Conservation (phyloP, 2,888 invertebrate species). For the Odontocolon sp. region DNA sequence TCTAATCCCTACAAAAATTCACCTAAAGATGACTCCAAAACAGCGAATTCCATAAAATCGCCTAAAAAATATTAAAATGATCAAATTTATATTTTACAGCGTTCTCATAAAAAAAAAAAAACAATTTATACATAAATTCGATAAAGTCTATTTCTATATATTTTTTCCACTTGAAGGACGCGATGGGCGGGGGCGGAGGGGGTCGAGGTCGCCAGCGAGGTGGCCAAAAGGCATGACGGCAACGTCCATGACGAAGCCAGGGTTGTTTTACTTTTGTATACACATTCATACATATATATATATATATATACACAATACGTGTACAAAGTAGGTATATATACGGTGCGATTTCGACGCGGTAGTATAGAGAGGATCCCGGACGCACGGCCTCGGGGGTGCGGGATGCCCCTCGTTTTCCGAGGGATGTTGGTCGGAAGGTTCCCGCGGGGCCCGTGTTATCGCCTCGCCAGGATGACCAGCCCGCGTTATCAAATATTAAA, state of each 20-base stretch:
- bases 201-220: conserved; percentile 30
- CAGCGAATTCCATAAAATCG: no score
- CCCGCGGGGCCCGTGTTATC: conserved; percentile 81
- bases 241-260: conserved; percentile 45
- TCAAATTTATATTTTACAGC: no score
- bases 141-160: no score
- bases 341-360: conserved; percentile 46
- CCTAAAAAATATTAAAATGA: no score
- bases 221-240: conserved; percentile 48
- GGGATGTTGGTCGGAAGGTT: conserved; percentile 79
- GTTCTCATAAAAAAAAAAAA: no score
- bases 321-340: conserved; percentile 18
- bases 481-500: conserved; percentile 81
- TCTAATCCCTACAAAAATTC: no score
- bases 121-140: no score
- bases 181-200: neutral
- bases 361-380: conserved; percentile 31
- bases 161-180: no score
- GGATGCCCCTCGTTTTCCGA: conserved; percentile 75
- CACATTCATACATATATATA: no score
- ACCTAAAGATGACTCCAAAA: no score
- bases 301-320: conserved; percentile 9
- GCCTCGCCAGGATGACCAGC: conserved; percentile 81
- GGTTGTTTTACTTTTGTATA: conserved; percentile 31
- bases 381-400: conserved; percentile 46